Percentiles rank a stretch among this genome's conserved stretches.
These are phyloP conservation scores for Dreissena polymorpha DNA, from an alignment of 1,140 invertebrate genomes.

Conservation along the genomic window DNA sequence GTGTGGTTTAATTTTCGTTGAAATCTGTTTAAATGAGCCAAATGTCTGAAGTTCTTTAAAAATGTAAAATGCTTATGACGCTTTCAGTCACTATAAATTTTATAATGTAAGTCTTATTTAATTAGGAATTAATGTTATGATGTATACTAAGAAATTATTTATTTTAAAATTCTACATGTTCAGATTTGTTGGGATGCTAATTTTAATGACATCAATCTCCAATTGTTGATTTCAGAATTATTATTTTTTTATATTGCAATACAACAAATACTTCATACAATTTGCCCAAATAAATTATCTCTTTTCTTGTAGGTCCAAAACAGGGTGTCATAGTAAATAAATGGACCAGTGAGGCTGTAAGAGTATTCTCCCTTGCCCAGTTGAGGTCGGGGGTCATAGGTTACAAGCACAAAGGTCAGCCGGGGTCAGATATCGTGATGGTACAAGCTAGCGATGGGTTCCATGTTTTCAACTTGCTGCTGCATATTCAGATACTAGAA, in stretches of 20 bases:
- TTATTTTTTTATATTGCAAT: too few relatives aligned
- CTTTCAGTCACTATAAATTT: too few relatives aligned
- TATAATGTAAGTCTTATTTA: too few relatives aligned
- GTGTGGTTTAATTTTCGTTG: neutral
- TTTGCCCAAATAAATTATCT: too few relatives aligned
- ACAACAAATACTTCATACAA: too few relatives aligned
- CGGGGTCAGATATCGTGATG: slow-evolving; percentile 55
- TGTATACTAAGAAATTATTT: too few relatives aligned
- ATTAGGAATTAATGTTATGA: too few relatives aligned
- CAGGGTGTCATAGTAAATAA: slow-evolving; percentile 50
- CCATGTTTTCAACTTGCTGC: slow-evolving; percentile 58
- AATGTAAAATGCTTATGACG: neutral
- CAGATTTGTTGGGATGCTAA: too few relatives aligned
- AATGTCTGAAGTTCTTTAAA: neutral
- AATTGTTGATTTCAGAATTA: too few relatives aligned
- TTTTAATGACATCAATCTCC: too few relatives aligned
- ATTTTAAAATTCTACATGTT: too few relatives aligned
- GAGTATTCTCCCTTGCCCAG: slow-evolving; percentile 59
- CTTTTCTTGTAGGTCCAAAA: slow-evolving; percentile 57
- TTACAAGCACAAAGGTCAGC: slow-evolving; percentile 60
- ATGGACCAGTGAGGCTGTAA: slow-evolving; percentile 9
- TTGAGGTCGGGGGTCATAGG: slow-evolving; percentile 56
- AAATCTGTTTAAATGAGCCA: too few relatives aligned
- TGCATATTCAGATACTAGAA: slow-evolving; percentile 59
- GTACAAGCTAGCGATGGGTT: slow-evolving; percentile 61